These are phyloP conservation scores for Heptranchias perlo DNA, from an alignment of 2,113 vertebrate genomes.

Conservation along the genomic window DNA sequence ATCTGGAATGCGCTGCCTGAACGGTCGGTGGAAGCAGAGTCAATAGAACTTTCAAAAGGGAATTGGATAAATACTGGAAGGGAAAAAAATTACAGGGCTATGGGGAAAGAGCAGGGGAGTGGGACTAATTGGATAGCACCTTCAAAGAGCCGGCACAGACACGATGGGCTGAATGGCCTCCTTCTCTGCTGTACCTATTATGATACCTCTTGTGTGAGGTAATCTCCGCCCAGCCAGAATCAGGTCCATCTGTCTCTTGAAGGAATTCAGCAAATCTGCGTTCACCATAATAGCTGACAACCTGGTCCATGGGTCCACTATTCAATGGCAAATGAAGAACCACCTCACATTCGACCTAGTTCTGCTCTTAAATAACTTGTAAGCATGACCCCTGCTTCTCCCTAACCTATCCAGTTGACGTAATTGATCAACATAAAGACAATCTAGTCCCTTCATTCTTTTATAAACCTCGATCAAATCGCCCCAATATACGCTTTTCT, in stretches of 20 bases:
- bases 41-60: no score
- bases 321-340: background rate
- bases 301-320: background rate
- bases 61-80: no score
- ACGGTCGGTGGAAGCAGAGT: no score
- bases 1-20: no score
- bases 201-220: background rate
- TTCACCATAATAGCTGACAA: no score
- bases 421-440: background rate
- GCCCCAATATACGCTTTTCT: background rate
- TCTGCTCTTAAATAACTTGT: background rate
- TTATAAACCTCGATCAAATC: background rate
- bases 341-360: background rate
- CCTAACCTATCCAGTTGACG: background rate
- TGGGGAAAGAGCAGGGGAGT: no score
- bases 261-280: background rate
- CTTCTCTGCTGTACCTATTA: no score
- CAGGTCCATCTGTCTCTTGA: background rate
- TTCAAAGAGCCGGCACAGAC: no score
- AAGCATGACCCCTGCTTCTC: background rate
- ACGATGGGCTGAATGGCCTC: no score
- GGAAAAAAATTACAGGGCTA: no score
- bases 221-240: background rate
- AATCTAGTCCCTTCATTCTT: background rate
- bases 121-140: no score